Percentiles rank a stretch among this genome's conserved stretches.
Conservation (phyloP, 2,113 vertebrate genomes). For the Kryptolebias marmoratus region DNA sequence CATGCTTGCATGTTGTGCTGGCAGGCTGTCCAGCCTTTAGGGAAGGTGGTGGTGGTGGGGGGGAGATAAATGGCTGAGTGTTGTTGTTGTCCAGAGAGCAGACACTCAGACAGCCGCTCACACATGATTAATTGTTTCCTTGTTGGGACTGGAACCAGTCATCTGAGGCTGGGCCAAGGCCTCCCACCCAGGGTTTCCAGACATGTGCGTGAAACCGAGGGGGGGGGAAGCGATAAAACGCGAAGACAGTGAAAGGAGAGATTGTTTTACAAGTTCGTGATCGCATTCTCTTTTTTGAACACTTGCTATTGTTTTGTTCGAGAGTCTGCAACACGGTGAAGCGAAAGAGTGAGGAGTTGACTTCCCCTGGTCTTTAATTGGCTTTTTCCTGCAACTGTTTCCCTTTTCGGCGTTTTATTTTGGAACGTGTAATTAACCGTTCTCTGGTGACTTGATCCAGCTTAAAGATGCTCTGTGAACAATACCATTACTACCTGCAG, state of each 20-base stretch:
- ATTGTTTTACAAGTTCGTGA: constrained; percentile 51
- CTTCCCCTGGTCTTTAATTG: constrained; percentile 30
- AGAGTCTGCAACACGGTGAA: constrained; percentile 24
- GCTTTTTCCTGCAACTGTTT: constrained; percentile 48
- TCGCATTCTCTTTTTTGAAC: constrained; percentile 18
- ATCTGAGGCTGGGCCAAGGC: constrained; percentile 75
- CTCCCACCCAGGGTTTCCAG: constrained; percentile 69
- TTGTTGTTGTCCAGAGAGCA: constrained; percentile 82
- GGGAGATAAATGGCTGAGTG: constrained; percentile 72
- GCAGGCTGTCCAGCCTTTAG: constrained; percentile 69
- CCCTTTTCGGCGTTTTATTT: neutral
- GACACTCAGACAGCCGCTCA: constrained; percentile 81
- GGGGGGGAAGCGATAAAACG: constrained; percentile 39
- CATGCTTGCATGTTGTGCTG: constrained; percentile 74
- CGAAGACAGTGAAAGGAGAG: constrained; percentile 31
- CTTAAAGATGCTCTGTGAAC: constrained; percentile 17
- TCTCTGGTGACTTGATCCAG: constrained; percentile 38
- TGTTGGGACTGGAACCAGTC: constrained; percentile 74
- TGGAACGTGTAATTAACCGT: constrained; percentile 39
- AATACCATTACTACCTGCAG: no score
- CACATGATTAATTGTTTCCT: constrained; percentile 86
- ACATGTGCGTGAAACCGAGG: constrained; percentile 10
- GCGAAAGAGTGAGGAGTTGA: constrained; percentile 13
- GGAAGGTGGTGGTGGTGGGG: constrained; percentile 44
- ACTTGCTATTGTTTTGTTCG: constrained; percentile 38